A percentile compares a stretch with the other conserved stretches of the same genome.
Evolutionary conservation across 2,888 invertebrate genomes (phyloP).

Genomic region (Falcaria lacertinaria): DNA sequence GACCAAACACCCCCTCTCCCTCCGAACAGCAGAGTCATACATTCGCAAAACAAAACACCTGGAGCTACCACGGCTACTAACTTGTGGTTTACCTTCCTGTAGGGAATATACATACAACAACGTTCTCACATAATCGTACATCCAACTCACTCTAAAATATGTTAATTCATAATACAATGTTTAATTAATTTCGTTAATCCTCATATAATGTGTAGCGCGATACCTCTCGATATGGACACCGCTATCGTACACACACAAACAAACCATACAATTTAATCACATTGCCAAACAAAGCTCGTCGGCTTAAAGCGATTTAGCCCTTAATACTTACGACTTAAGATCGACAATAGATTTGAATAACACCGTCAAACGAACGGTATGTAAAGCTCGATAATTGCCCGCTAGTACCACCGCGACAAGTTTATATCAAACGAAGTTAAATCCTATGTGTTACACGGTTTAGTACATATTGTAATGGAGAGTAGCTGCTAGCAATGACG

Average conservation of each 20-base stretch:
- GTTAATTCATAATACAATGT: background rate
- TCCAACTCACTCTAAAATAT: background rate
- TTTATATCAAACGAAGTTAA: too few species aligned
- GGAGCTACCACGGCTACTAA: too few species aligned
- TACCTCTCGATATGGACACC: background rate
- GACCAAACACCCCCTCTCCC: too few species aligned
- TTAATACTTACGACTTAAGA: background rate
- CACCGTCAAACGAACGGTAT: slow-evolving; percentile 9
- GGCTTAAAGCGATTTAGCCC: background rate
- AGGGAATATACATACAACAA: too few species aligned
- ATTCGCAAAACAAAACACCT: too few species aligned
- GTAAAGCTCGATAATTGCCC: slow-evolving; percentile 30
- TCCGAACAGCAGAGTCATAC: too few species aligned
- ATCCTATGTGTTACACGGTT: too few species aligned
- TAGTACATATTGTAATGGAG: too few species aligned
- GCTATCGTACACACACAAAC: background rate
- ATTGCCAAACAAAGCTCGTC: background rate
- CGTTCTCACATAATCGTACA: background rate
- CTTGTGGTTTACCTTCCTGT: too few species aligned
- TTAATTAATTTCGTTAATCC: background rate
- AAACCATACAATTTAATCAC: background rate
- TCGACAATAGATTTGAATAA: background rate
- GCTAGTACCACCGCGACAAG: background rate
- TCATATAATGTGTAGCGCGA: background rate
- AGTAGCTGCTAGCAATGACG: too few species aligned